phyloP scores from a whole-genome alignment of 1,140 invertebrate species.

The Brachionus calyciflorus region DNA sequence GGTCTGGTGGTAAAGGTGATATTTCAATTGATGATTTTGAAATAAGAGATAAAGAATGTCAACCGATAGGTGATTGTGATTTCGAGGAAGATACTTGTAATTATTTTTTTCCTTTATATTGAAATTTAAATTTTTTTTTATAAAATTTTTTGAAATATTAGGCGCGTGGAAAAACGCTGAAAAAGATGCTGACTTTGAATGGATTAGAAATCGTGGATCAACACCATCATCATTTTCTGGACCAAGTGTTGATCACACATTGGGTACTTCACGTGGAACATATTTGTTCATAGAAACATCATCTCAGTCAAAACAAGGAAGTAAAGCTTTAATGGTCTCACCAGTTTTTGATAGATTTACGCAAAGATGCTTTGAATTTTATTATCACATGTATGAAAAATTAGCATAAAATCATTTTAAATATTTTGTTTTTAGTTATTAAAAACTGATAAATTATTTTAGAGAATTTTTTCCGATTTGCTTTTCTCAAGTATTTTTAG shows the following conservation, averaged over 20 bases:
- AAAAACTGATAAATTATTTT: too few relatives aligned
- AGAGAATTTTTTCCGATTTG: too few relatives aligned
- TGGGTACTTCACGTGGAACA: constrained; percentile 48
- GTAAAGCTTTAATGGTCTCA: constrained; percentile 30
- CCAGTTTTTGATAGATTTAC: constrained; percentile 32
- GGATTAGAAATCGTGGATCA: constrained; percentile 37
- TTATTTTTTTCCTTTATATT: neutral
- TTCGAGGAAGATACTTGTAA: constrained; percentile 51
- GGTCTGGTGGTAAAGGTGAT: constrained; percentile 48
- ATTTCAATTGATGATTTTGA: constrained; percentile 56
- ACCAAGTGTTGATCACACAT: constrained; percentile 52
- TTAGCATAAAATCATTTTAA: too few relatives aligned
- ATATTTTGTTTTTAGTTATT: neutral
- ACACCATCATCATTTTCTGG: constrained; percentile 38
- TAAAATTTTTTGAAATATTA: neutral
- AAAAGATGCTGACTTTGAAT: constrained; percentile 47
- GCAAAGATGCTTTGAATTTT: constrained; percentile 31
- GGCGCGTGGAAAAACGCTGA: constrained; percentile 49
- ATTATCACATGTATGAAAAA: constrained; percentile 46
- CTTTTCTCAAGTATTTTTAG: too few relatives aligned
- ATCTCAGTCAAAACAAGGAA: neutral
- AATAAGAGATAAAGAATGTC: constrained; percentile 40
- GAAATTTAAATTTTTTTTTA: neutral
- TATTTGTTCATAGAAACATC: constrained; percentile 50
- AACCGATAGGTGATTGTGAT: constrained; percentile 48